Evolutionary conservation across 2,113 vertebrate genomes (phyloP).

Genomic region (Camelus bactrianus): DNA sequence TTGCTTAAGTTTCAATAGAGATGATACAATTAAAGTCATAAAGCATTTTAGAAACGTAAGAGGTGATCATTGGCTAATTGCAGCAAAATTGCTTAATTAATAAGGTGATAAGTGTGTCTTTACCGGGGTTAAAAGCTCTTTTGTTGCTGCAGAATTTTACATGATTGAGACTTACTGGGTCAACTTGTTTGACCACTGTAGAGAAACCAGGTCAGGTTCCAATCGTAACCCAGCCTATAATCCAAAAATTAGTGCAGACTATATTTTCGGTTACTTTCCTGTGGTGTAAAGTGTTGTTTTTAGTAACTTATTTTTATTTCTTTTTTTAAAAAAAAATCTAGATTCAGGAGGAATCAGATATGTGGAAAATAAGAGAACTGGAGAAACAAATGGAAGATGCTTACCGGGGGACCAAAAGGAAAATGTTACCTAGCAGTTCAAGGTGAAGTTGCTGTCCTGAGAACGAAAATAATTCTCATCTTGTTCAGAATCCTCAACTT

Average conservation of each 20-base stretch:
- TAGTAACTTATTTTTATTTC: neutral
- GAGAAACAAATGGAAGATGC: conserved; percentile 90
- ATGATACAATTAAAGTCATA: conserved; percentile 29
- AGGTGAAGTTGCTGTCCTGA: conserved; percentile 82
- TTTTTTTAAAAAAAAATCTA: conserved; percentile 77
- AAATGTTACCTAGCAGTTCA: conserved; percentile 85
- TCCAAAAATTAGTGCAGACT: conserved; percentile 19
- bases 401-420: conserved; percentile 86
- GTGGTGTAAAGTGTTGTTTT: neutral
- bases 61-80: conserved; percentile 42
- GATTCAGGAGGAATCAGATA: conserved; percentile 98
- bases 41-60: conserved; percentile 31
- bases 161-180: conserved; percentile 30
- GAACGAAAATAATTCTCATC: conserved; percentile 51
- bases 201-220: conserved; percentile 9
- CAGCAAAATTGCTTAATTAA: neutral
- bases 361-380: conserved; percentile 97
- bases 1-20: neutral
- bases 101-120: neutral
- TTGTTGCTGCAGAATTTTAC: conserved; percentile 1
- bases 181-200: neutral
- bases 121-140: conserved; percentile 14
- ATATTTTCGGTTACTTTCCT: conserved; percentile 61
- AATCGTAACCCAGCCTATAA: conserved; percentile 29
- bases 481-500: conserved; percentile 52